Base-by-base conservation (phyloP, 1,140 invertebrate genomes). In the Drosophila pseudoananassae region DNA sequence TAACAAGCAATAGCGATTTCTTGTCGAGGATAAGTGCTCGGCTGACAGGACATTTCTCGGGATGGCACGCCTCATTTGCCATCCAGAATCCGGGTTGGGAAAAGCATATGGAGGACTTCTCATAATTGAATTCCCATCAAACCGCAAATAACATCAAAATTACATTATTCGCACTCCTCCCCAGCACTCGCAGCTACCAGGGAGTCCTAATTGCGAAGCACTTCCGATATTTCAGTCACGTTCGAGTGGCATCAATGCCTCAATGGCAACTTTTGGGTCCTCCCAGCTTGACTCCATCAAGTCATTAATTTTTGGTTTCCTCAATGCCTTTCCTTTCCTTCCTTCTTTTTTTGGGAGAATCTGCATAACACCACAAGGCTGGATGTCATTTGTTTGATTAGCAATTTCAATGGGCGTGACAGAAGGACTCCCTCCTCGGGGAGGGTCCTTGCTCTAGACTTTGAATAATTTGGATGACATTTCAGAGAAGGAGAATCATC, bases 191-290 rank as follows among this genome's bases (percentile, higher is more conserved):
- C 31, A 20, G 1, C 27, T 12, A 17, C 20, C 10, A 10, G 12
- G 33, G 33, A 10, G 10, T 46, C 52, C 45, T 76, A 46, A 49
- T 66, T 58, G 58, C 58, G 43, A 78, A 71, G 58, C 69, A 82
- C 78, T 88, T 88, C 75, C 75, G 76, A 87, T 78, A 87, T 88
- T 88, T 87, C 47, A 65, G 78, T 81, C 82, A 87, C 82, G 82
- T 82, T 77, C 77, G 70, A 87, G 77, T 87, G 81, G 43, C 56
- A 74, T 83, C 79, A 84, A 84, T 63, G 54, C 58, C 45, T 52
- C 76, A 59, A 73, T 71, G 29, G 36, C 66, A 23, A 47, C 52
- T 50, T 64, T 55, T 55, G 27, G 43, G 17, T 9, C 43, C 50
- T 7, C 47, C 45, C 55, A 59, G 23, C 61, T 33, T 38, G 43